Evolutionary conservation across 2,888 invertebrate genomes (phyloP).

Genomic region (Eristalinus aeneus): DNA sequence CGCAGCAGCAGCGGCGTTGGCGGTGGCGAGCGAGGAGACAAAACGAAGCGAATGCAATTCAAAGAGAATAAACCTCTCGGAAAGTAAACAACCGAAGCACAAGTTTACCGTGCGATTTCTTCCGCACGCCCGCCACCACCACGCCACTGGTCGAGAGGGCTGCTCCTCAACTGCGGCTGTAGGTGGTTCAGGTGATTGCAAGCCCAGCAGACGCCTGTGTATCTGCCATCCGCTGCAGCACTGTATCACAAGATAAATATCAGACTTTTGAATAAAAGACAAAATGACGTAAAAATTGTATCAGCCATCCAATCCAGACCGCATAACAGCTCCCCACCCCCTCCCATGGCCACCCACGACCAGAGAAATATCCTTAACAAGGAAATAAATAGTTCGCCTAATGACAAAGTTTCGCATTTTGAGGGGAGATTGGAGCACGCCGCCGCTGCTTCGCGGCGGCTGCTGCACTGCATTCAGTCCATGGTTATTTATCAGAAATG

Average conservation of each 20-base stretch:
- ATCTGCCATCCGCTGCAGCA: conserved; percentile 8
- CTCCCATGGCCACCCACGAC: background rate
- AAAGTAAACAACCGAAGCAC: conserved; percentile 50
- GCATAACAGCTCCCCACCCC: conserved; percentile 20
- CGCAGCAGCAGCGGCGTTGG: background rate
- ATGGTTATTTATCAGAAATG: conserved; percentile 66
- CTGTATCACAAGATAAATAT: conserved; percentile 57
- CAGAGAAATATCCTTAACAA: conserved; percentile 54
- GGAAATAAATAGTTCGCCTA: conserved; percentile 55
- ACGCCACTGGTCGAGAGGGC: conserved; percentile 24
- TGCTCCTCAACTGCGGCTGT: conserved; percentile 39
- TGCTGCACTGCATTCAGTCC: background rate
- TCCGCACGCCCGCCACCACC: conserved; percentile 70
- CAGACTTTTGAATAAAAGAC: conserved; percentile 57
- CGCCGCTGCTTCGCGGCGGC: no score
- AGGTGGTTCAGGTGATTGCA: conserved; percentile 68
- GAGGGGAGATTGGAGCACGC: background rate
- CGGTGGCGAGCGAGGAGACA: background rate
- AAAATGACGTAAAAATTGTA: conserved; percentile 72
- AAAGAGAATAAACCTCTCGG: conserved; percentile 57
- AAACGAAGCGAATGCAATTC: conserved; percentile 60
- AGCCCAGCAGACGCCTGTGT: conserved; percentile 50
- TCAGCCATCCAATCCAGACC: conserved; percentile 16
- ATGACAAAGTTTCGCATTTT: conserved; percentile 41
- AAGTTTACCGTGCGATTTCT: conserved; percentile 56